phyloP scores from a whole-genome alignment of 2,797 vertebrate genomes.

The Fistularia commersonii region DNA sequence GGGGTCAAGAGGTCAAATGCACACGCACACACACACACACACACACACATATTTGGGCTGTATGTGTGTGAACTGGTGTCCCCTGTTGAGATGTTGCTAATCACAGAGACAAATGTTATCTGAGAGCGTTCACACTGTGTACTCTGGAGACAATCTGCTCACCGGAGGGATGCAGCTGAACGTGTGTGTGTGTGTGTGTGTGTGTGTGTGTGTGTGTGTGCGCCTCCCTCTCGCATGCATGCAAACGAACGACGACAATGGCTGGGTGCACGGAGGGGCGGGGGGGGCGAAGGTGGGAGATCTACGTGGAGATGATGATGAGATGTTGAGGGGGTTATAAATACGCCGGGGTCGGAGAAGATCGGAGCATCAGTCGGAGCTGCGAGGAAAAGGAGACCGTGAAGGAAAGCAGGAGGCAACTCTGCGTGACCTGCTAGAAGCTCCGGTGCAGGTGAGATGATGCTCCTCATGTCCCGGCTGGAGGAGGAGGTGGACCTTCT shows the following conservation, averaged over 20 bases:
- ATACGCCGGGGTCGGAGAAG: no score
- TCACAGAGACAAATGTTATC: constrained; percentile 66
- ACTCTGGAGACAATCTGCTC: constrained; percentile 42
- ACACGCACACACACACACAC: constrained; percentile 1
- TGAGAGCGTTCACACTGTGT: constrained; percentile 69
- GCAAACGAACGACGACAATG: constrained; percentile 34
- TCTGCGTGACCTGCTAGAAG: no score
- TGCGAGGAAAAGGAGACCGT: constrained; percentile 22
- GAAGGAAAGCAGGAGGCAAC: constrained; percentile 15
- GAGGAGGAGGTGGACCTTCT: no score
- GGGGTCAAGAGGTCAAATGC: no score
- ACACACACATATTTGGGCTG: no score
- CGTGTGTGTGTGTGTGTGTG: constrained; percentile 23
- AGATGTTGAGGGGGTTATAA: constrained; percentile 58
- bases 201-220: constrained; percentile 25
- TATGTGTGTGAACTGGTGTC: no score
- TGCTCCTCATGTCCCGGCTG: no score
- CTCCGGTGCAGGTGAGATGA: no score
- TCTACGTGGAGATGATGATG: constrained; percentile 29
- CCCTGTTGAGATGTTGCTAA: no score
- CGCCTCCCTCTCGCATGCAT: no score
- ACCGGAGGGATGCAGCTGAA: constrained; percentile 33
- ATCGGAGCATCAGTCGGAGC: no score
- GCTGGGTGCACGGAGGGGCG: neutral
- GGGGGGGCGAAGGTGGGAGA: neutral